These are phyloP conservation scores for Pachypanchax playfairii DNA, from an alignment of 2,113 vertebrate genomes.

Conservation along the genomic window DNA sequence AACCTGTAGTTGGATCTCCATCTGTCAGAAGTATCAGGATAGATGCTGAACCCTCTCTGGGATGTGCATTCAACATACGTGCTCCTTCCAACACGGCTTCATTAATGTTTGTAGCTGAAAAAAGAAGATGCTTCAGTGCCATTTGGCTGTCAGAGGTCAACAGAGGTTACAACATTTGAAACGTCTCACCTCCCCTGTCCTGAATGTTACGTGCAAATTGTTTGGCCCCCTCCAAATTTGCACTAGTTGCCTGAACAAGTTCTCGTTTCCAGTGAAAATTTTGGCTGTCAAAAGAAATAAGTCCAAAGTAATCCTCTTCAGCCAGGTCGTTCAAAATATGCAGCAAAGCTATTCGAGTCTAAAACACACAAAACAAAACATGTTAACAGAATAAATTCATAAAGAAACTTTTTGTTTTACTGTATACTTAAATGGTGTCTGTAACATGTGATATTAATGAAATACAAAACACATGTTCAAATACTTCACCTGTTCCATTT, in stretches of 20 bases:
- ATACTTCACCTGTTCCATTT: conserved; percentile 84
- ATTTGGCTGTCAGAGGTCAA: not conserved
- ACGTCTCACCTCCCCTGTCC: conserved; percentile 69
- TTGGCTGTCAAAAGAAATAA: conserved; percentile 81
- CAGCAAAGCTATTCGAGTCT: conserved; percentile 88
- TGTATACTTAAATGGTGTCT: too few relatives aligned
- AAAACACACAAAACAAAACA: not conserved
- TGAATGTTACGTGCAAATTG: conserved; percentile 76
- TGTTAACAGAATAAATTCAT: too few relatives aligned
- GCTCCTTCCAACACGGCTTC: conserved; percentile 84
- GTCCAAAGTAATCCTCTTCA: conserved; percentile 86
- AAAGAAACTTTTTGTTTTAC: too few relatives aligned
- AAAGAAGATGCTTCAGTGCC: not conserved
- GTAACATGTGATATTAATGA: too few relatives aligned
- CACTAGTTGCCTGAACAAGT: conserved; percentile 82
- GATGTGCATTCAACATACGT: conserved; percentile 79
- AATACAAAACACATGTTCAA: not conserved
- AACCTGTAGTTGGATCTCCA: conserved; percentile 87
- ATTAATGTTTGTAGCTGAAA: conserved; percentile 88
- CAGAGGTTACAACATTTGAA: too few relatives aligned
- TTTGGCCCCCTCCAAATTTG: conserved; percentile 81
- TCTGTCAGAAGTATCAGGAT: conserved; percentile 93
- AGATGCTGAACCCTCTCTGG: conserved; percentile 81
- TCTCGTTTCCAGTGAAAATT: conserved; percentile 82
- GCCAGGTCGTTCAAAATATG: conserved; percentile 88